A percentile compares a stretch with the other conserved stretches of the same genome.
Conservation (phyloP, 2,113 vertebrate genomes). For the Actenoides lindsayi region DNA sequence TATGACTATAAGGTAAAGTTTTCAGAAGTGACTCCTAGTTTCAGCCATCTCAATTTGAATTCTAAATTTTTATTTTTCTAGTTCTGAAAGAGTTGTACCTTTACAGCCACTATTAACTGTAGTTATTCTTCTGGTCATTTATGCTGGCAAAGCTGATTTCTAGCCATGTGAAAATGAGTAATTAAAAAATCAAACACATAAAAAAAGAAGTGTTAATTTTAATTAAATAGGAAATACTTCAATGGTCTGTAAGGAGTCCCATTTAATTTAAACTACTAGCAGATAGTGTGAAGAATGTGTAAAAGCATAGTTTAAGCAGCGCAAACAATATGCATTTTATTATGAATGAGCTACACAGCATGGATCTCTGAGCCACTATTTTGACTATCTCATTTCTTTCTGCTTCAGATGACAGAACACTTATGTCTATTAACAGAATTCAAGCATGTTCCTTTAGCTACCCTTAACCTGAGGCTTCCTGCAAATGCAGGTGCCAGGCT, state of each 20-base stretch:
- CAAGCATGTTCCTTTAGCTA: neutral
- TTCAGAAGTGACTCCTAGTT: neutral
- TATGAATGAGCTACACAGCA: neutral
- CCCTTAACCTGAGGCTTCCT: slow-evolving; percentile 5
- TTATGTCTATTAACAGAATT: neutral
- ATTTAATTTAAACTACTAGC: neutral
- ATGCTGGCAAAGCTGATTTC: neutral
- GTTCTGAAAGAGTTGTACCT: neutral
- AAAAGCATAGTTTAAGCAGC: neutral
- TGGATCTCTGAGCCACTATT: neutral
- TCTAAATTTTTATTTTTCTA: neutral
- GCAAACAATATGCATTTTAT: neutral
- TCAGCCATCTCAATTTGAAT: neutral
- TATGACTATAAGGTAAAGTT: neutral
- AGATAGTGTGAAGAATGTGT: neutral
- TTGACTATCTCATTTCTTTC: slow-evolving; percentile 1
- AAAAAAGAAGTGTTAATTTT: neutral
- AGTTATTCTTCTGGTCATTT: neutral
- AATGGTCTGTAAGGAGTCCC: neutral
- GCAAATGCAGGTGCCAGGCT: neutral
- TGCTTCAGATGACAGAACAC: neutral
- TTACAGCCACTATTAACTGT: neutral
- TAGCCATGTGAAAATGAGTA: neutral
- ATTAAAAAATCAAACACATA: neutral
- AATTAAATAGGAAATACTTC: neutral